Conservation (phyloP, 2,113 vertebrate species). For the Apus apus region DNA sequence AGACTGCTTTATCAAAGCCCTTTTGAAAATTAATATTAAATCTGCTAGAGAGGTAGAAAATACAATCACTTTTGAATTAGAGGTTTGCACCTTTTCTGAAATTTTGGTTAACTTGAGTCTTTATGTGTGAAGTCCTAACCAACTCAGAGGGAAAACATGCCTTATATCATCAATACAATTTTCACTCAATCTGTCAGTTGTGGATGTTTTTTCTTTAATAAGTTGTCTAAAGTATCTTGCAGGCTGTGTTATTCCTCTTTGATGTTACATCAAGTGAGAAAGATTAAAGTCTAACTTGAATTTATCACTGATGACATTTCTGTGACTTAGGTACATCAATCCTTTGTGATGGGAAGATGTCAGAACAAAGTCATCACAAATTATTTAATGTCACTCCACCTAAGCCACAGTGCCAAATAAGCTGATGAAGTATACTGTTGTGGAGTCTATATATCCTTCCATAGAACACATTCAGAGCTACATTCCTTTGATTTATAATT, state of each 20-base stretch:
- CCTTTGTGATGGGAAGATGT: conserved; percentile 43
- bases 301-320: conserved; percentile 65
- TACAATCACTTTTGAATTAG: not conserved
- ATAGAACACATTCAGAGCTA: not conserved
- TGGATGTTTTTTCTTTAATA: conserved; percentile 22
- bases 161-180: conserved; percentile 44
- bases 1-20: not conserved
- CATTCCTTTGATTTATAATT: conserved; percentile 49
- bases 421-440: conserved; percentile 29
- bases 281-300: conserved; percentile 63
- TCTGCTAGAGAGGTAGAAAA: not conserved
- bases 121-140: not conserved
- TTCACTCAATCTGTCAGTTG: conserved; percentile 35
- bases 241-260: conserved; percentile 54
- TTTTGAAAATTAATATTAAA: not conserved
- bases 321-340: conserved; percentile 47
- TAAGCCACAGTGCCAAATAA: conserved; percentile 46
- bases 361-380: conserved; percentile 60
- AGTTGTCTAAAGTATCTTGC: conserved; percentile 60
- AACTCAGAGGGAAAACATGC: not conserved
- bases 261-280: conserved; percentile 43
- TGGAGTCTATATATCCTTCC: conserved; percentile 13
- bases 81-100: not conserved
- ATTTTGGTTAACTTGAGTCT: not conserved
- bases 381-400: conserved; percentile 51